Conservation (phyloP, 30 jellyfish, hydroid and myxozoan species). For the Hydra vulgaris region DNA sequence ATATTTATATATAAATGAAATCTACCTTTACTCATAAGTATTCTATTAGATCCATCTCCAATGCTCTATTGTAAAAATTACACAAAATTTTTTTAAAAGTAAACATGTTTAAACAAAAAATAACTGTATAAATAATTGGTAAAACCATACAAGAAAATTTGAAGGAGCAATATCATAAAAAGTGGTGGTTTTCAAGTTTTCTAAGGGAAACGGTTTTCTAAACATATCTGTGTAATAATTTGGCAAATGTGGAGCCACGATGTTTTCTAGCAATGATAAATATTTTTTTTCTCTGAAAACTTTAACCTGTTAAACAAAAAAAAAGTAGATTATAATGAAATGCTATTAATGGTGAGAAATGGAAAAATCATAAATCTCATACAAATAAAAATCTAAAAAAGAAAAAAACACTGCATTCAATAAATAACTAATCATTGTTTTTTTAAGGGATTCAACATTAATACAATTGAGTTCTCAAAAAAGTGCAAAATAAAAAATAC, state of each 20-base stretch:
- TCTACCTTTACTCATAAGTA: background rate
- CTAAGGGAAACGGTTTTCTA: constrained; percentile 13
- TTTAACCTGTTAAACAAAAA: background rate
- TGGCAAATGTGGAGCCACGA: constrained; percentile 10
- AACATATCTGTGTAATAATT: background rate
- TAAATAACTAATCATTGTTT: too few species aligned
- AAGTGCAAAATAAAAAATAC: too few species aligned
- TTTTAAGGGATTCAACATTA: too few species aligned
- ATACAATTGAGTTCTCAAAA: too few species aligned
- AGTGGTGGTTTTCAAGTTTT: background rate
- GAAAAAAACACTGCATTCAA: too few species aligned
- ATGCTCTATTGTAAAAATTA: background rate
- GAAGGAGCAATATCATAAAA: constrained; percentile 4
- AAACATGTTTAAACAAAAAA: too few species aligned
- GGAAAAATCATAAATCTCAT: too few species aligned
- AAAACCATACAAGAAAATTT: constrained; percentile 6
- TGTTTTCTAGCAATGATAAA: background rate
- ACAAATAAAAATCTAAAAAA: too few species aligned
- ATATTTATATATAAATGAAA: too few species aligned
- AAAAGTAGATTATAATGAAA: too few species aligned
- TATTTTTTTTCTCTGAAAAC: background rate
- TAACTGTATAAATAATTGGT: too few species aligned
- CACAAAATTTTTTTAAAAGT: background rate
- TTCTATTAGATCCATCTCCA: constrained; percentile 16
- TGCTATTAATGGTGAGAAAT: too few species aligned